A percentile compares a stretch with the other conserved stretches of the same genome.
phyloP scores from a whole-genome alignment of 2,797 vertebrate species.

The Momotus momota region DNA sequence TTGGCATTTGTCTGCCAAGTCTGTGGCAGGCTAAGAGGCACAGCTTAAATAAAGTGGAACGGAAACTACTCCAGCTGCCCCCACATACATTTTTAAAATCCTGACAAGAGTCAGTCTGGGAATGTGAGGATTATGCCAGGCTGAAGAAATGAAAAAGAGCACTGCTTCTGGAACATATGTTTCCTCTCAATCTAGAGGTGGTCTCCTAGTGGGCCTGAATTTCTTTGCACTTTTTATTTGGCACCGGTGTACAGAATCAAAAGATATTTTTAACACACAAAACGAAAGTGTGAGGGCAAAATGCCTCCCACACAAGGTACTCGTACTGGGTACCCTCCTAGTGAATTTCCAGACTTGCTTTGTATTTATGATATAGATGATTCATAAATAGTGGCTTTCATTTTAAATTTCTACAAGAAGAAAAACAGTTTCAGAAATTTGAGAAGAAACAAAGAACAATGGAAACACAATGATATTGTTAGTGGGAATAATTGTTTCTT shows the following conservation, averaged over 20 bases:
- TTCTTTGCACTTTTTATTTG: conserved; percentile 40
- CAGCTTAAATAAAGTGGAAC: conserved; percentile 54
- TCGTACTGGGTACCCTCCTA: not conserved
- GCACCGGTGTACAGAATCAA: not conserved
- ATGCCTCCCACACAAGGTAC: not conserved
- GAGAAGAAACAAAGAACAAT: not conserved
- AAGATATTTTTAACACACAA: conserved; percentile 12
- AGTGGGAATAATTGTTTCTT: not conserved
- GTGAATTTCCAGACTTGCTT: not conserved
- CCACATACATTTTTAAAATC: conserved; percentile 23
- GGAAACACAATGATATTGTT: not conserved
- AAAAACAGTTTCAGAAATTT: not conserved
- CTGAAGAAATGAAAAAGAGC: conserved; percentile 25
- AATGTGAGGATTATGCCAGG: conserved; percentile 59
- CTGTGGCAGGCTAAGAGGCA: conserved; percentile 33
- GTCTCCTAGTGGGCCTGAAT: conserved; percentile 32
- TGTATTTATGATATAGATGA: not conserved
- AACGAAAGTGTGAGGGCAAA: conserved; percentile 1
- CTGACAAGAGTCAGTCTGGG: conserved; percentile 63
- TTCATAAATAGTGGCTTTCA: not conserved
- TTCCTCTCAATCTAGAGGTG: conserved; percentile 58
- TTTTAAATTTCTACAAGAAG: not conserved
- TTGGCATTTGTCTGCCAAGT: conserved; percentile 50
- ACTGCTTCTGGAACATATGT: conserved; percentile 47
- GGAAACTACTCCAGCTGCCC: conserved; percentile 62